phyloP scores from a whole-genome alignment of 2,797 vertebrate species.

The Etheostoma perlongum region DNA sequence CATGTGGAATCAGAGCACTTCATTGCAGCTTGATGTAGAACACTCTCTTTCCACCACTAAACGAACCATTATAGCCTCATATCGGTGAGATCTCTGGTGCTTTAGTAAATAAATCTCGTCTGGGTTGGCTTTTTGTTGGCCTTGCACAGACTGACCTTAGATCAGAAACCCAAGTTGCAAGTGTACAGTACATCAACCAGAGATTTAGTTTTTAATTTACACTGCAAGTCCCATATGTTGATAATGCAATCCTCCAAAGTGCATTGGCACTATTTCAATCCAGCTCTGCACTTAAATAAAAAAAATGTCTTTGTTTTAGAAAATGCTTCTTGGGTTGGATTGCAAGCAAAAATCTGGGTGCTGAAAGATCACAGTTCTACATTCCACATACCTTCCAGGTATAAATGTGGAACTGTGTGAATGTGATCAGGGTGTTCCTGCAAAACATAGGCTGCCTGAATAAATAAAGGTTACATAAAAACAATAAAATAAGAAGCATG shows the following conservation, averaged over 20 bases:
- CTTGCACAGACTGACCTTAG: background rate
- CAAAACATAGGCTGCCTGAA: no score
- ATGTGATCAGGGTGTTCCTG: no score
- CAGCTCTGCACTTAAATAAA: background rate
- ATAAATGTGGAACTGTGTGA: no score
- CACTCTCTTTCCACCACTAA: background rate
- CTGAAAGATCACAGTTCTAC: no score
- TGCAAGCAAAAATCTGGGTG: no score
- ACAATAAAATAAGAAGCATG: no score
- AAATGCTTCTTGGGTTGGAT: background rate
- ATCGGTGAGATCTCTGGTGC: background rate
- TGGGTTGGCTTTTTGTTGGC: background rate
- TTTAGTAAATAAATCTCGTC: background rate
- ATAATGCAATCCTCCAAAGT: background rate
- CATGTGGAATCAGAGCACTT: background rate
- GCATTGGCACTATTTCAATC: background rate
- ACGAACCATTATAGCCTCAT: background rate
- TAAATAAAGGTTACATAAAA: no score
- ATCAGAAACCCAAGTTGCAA: background rate
- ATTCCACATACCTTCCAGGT: no score
- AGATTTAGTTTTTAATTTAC: background rate
- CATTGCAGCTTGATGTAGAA: background rate
- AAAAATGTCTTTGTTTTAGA: background rate
- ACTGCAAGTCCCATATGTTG: background rate
- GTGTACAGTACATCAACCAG: background rate